Conservation (phyloP, 2,888 invertebrate genomes). For the Crepidodera aurea region DNA sequence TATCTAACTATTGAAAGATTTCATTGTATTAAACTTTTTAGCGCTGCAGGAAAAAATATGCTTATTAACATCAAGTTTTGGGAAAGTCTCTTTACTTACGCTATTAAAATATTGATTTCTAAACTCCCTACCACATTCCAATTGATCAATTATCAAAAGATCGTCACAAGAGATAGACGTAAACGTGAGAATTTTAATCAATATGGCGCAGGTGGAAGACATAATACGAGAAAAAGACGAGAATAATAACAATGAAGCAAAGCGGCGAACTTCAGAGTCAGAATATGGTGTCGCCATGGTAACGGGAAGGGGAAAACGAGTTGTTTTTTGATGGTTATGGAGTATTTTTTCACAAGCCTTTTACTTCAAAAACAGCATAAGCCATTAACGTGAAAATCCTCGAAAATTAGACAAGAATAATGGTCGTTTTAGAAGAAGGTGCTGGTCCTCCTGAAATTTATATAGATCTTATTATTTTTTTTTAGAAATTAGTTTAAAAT, state of each 20-base stretch:
- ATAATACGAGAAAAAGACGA: constrained; percentile 23
- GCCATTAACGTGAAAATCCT: constrained; percentile 52
- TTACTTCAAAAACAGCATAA: constrained; percentile 50
- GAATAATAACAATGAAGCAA: constrained; percentile 46
- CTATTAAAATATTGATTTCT: too few species aligned
- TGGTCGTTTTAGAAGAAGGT: too few species aligned
- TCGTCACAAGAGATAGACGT: neutral
- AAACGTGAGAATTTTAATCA: constrained; percentile 1
- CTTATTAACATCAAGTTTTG: too few species aligned
- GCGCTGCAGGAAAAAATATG: too few species aligned
- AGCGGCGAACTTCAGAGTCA: constrained; percentile 25
- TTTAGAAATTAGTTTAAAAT: too few species aligned
- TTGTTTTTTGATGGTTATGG: constrained; percentile 61
- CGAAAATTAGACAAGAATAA: constrained; percentile 11
- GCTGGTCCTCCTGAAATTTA: too few species aligned
- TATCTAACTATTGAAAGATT: too few species aligned
- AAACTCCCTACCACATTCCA: too few species aligned
- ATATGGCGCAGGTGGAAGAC: constrained; percentile 3
- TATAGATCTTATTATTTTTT: too few species aligned
- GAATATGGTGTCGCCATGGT: constrained; percentile 48
- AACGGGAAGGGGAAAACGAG: constrained; percentile 54
- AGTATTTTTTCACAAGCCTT: constrained; percentile 52
- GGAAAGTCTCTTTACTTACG: too few species aligned
- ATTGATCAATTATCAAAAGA: constrained; percentile 4
- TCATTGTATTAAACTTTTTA: too few species aligned